Percentiles rank a stretch among this genome's conserved stretches.
These are phyloP conservation scores for Chunga burmeisteri DNA, from an alignment of 2,113 vertebrate genomes.

Conservation along the genomic window DNA sequence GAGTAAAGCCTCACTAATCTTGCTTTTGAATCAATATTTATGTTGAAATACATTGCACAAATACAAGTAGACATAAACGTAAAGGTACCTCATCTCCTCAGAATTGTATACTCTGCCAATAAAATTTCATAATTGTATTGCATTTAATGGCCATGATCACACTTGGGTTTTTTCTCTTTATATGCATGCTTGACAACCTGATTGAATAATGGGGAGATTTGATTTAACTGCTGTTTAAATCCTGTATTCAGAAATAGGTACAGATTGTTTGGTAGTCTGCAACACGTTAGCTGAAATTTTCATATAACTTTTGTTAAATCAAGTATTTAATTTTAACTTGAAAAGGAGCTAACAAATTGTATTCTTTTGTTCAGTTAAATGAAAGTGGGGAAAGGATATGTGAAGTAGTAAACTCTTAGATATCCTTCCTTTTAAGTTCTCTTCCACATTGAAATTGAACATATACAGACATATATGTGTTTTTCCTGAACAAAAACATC, in stretches of 20 bases:
- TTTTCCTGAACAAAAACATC: background rate
- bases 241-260: background rate
- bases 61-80: background rate
- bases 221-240: background rate
- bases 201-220: background rate
- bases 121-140: background rate
- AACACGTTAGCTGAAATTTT: background rate
- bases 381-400: background rate
- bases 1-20: background rate
- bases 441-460: background rate
- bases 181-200: background rate
- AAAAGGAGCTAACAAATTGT: background rate
- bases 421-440: background rate
- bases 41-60: background rate
- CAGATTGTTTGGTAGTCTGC: background rate
- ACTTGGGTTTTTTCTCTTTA: background rate
- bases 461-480: rapidly evolving
- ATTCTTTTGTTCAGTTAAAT: background rate
- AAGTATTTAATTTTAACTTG: background rate
- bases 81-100: background rate
- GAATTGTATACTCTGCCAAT: background rate
- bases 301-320: background rate
- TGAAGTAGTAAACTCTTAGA: background rate
- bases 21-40: background rate
- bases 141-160: background rate